These are phyloP conservation scores for Andinoacara biseriatus DNA, from an alignment of 2,113 vertebrate genomes.

Conservation along the genomic window DNA sequence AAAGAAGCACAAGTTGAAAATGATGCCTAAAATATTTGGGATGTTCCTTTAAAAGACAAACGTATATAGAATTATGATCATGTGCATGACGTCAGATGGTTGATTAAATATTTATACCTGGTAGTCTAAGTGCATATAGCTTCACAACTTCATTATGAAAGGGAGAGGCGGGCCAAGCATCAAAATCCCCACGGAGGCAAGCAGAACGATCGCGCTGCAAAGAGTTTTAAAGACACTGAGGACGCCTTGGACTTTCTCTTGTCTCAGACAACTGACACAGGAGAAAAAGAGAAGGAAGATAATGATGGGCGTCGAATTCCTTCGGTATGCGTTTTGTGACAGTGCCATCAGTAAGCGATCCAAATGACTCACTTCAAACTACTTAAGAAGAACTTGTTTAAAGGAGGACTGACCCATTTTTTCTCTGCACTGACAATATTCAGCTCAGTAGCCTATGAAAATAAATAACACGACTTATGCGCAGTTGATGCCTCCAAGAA, in stretches of 20 bases:
- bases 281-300: not conserved
- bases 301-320: not conserved
- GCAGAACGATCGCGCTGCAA: slow-evolving; percentile 4
- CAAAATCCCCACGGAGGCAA: slow-evolving; percentile 27
- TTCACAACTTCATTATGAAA: slow-evolving; percentile 72
- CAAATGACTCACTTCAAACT: slow-evolving; percentile 30
- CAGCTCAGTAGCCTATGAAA: slow-evolving; percentile 45
- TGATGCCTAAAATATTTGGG: not conserved
- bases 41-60: slow-evolving; percentile 67
- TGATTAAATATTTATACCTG: slow-evolving; percentile 84
- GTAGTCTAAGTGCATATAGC: slow-evolving; percentile 58
- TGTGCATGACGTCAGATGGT: slow-evolving; percentile 86
- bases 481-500: slow-evolving; percentile 43
- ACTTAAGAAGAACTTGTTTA: slow-evolving; percentile 35
- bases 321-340: slow-evolving; percentile 11
- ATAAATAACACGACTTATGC: slow-evolving; percentile 39
- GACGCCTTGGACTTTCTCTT: slow-evolving; percentile 35
- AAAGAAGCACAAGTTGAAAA: not conserved
- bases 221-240: slow-evolving; percentile 23
- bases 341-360: not conserved
- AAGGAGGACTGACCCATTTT: not conserved
- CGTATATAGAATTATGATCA: slow-evolving; percentile 68
- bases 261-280: not conserved
- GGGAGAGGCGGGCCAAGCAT: slow-evolving; percentile 47
- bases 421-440: not conserved